Percentiles rank a stretch among this genome's conserved stretches.
Evolutionary conservation across 1,140 invertebrate species (phyloP).

Genomic region (Choristoneura fumiferana): DNA sequence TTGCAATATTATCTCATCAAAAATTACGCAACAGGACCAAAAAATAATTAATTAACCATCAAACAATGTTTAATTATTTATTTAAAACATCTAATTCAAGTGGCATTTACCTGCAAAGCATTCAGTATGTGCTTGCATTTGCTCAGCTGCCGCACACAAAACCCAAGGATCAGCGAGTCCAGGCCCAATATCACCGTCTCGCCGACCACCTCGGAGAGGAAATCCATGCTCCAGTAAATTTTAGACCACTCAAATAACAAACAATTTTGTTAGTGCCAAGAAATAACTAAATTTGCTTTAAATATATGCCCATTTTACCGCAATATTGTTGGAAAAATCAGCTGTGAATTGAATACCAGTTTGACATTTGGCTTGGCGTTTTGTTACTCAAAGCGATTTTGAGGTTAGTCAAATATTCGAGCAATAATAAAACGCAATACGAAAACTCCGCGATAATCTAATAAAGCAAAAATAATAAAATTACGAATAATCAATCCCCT

Average conservation of each 20-base stretch:
- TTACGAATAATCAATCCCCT: too few relatives aligned
- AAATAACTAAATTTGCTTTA: background rate
- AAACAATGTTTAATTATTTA: slow-evolving; percentile 11
- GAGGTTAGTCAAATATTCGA: too few relatives aligned
- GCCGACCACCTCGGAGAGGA: slow-evolving; percentile 72
- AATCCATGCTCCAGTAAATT: slow-evolving; percentile 49
- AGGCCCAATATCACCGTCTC: slow-evolving; percentile 85
- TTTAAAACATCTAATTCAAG: background rate
- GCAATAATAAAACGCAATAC: too few relatives aligned
- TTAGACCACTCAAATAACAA: background rate
- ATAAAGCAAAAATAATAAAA: too few relatives aligned
- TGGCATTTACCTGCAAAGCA: slow-evolving; percentile 80
- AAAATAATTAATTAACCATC: slow-evolving; percentile 7
- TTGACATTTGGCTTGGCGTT: slow-evolving; percentile 1
- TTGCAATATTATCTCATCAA: slow-evolving; percentile 16
- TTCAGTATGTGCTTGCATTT: slow-evolving; percentile 83
- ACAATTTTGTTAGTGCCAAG: background rate
- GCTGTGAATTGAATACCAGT: slow-evolving; percentile 6
- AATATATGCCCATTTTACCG: background rate
- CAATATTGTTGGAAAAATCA: background rate
- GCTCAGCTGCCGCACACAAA: slow-evolving; percentile 85
- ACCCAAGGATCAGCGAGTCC: slow-evolving; percentile 84
- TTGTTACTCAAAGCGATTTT: background rate
- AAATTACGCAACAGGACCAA: too few relatives aligned
- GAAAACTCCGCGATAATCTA: too few relatives aligned